Conservation (phyloP, 2,797 vertebrate genomes). For the Diplodus puntazzo region DNA sequence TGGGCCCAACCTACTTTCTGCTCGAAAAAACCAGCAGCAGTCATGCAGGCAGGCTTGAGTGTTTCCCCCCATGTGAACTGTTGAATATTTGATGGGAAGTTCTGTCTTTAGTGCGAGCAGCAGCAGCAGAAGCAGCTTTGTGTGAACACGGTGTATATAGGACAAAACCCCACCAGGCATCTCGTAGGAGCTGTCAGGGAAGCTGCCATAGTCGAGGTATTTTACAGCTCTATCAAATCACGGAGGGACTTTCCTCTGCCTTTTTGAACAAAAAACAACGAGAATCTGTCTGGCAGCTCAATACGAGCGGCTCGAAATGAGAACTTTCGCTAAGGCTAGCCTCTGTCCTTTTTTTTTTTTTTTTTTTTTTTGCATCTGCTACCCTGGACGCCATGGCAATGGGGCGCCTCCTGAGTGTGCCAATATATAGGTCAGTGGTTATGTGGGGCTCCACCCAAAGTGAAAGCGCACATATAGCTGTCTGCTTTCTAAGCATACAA, state of each 20-base stretch:
- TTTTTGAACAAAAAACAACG: constrained; percentile 21
- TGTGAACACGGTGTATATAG: constrained; percentile 72
- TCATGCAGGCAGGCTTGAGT: constrained; percentile 55
- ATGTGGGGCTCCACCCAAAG: constrained; percentile 65
- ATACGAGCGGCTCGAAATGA: constrained; percentile 23
- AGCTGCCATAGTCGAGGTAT: constrained; percentile 57
- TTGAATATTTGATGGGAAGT: constrained; percentile 84
- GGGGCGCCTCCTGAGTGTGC: constrained; percentile 61
- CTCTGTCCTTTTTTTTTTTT: constrained; percentile 24
- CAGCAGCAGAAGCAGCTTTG: constrained; percentile 67
- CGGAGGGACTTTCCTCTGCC: constrained; percentile 55
- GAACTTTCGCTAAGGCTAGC: constrained; percentile 45
- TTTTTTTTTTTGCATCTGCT: constrained; percentile 52
- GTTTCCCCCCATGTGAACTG: constrained; percentile 66
- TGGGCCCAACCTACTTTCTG: constrained; percentile 64
- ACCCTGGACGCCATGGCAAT: constrained; percentile 68
- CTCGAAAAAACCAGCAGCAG: constrained; percentile 47
- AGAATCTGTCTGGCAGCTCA: constrained; percentile 37
- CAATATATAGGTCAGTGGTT: constrained; percentile 81
- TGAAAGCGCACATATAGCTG: constrained; percentile 58
- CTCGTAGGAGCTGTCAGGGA: constrained; percentile 61
- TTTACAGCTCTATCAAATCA: constrained; percentile 65
- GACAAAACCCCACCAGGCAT: constrained; percentile 73
- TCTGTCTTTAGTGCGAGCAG: constrained; percentile 70
- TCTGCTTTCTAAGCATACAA: constrained; percentile 52